Evolutionary conservation across 2,888 invertebrate species (phyloP).

Genomic region (Pterostichus niger): DNA sequence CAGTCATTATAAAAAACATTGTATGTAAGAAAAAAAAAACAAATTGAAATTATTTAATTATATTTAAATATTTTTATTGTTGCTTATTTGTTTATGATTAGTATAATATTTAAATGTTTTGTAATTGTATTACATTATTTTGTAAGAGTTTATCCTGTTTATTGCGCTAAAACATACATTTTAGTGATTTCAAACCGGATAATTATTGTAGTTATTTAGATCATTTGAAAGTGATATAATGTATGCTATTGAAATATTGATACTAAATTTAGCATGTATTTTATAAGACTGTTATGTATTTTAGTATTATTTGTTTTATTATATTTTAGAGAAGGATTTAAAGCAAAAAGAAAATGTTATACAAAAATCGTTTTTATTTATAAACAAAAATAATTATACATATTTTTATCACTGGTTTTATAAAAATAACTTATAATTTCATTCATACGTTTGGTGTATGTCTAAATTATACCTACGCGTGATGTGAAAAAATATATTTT

Average conservation of each 20-base stretch:
- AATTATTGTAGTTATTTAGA: slow-evolving; percentile 20
- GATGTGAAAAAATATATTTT: slow-evolving; percentile 34
- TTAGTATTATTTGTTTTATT: slow-evolving; percentile 14
- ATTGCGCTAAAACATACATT: slow-evolving; percentile 15
- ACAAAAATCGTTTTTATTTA: slow-evolving; percentile 18
- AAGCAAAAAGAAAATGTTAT: slow-evolving; percentile 12
- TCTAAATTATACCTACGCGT: slow-evolving; percentile 40
- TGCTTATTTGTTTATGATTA: no score
- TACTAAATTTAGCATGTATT: slow-evolving; percentile 11
- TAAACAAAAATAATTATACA: slow-evolving; percentile 26
- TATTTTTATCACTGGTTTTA: slow-evolving; percentile 49
- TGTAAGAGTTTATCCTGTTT: slow-evolving; percentile 11
- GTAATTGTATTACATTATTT: slow-evolving; percentile 4
- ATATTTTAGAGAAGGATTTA: slow-evolving; percentile 1
- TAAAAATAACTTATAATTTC: slow-evolving; percentile 24
- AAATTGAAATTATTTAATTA: no score
- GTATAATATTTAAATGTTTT: background rate
- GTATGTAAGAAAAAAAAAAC: no score
- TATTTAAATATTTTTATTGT: no score
- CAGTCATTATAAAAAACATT: background rate
- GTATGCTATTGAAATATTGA: slow-evolving; percentile 10
- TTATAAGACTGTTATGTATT: slow-evolving; percentile 36
- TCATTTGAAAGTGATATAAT: slow-evolving; percentile 28
- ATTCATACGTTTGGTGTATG: slow-evolving; percentile 60
- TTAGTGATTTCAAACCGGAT: slow-evolving; percentile 31